Conservation (phyloP, 1,140 invertebrate species). For the Temnothorax longispinosus region DNA sequence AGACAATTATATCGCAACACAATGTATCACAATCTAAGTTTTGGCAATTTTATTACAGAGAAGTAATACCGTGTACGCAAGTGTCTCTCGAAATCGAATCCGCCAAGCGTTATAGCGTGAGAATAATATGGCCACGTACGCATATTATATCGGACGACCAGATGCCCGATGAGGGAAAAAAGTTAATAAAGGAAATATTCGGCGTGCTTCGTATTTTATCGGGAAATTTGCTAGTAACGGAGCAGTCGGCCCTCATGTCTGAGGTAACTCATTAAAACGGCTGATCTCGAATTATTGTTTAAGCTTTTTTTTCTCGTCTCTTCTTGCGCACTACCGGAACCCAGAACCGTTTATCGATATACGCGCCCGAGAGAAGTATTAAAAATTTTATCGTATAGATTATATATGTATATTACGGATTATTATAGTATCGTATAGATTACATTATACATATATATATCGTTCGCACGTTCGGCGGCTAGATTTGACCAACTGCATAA, state of each 20-base stretch:
- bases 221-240: slow-evolving; percentile 76
- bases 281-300: slow-evolving; percentile 64
- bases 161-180: slow-evolving; percentile 75
- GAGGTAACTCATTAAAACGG: slow-evolving; percentile 80
- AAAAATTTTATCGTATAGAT: slow-evolving; percentile 44
- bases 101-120: slow-evolving; percentile 35
- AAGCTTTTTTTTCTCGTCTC: slow-evolving; percentile 51
- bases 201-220: slow-evolving; percentile 78
- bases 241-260: slow-evolving; percentile 65
- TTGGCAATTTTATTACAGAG: slow-evolving; percentile 13
- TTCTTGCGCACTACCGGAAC: slow-evolving; percentile 2
- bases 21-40: neutral
- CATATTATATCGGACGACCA: slow-evolving; percentile 68
- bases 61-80: neutral
- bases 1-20: neutral
- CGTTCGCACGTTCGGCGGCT: neutral
- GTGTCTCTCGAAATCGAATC: slow-evolving; percentile 50
- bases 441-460: neutral
- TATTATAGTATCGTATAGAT: too few relatives aligned
- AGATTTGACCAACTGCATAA: slow-evolving; percentile 19
- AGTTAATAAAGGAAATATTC: slow-evolving; percentile 83
- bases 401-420: neutral
- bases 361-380: slow-evolving; percentile 42
- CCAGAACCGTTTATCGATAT: slow-evolving; percentile 45
- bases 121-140: slow-evolving; percentile 50